Conservation (phyloP, 2,888 invertebrate species). For the Aphidius colemani region DNA sequence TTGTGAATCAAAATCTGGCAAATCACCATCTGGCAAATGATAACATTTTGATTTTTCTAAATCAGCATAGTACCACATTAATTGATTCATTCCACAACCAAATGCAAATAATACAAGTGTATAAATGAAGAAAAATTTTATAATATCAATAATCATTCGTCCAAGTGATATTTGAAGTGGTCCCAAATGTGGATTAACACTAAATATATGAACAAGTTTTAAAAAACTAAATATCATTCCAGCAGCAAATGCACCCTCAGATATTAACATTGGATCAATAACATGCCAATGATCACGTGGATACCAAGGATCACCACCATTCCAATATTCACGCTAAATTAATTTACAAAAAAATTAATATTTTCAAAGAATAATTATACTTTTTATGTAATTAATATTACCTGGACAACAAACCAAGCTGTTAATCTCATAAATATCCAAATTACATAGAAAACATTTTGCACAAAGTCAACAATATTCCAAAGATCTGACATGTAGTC, state of each 20-base stretch:
- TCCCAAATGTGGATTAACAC: constrained; percentile 94
- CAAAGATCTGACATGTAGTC: constrained; percentile 95
- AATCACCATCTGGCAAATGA: constrained; percentile 68
- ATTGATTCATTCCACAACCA: constrained; percentile 91
- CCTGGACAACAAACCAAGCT: constrained; percentile 88
- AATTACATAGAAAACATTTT: constrained; percentile 92
- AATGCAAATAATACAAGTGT: constrained; percentile 92
- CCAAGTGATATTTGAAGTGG: constrained; percentile 94
- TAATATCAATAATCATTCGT: constrained; percentile 90
- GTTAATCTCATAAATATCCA: constrained; percentile 89
- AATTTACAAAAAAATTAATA: constrained; percentile 4
- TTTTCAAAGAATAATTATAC: constrained; percentile 2
- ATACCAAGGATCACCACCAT: constrained; percentile 79
- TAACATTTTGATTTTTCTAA: constrained; percentile 86
- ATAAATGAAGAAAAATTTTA: constrained; percentile 96
- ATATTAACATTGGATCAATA: constrained; percentile 92
- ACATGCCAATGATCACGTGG: constrained; percentile 91
- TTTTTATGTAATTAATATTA: constrained; percentile 54
- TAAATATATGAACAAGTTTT: constrained; percentile 95
- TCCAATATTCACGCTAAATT: constrained; percentile 70
- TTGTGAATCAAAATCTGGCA: constrained; percentile 83
- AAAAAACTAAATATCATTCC: constrained; percentile 96
- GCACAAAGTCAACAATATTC: constrained; percentile 98
- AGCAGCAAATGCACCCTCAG: constrained; percentile 93
- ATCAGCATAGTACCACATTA: constrained; percentile 92